Base-by-base conservation (phyloP, 1,140 invertebrate genomes). In the Diuraphis noxia region DNA sequence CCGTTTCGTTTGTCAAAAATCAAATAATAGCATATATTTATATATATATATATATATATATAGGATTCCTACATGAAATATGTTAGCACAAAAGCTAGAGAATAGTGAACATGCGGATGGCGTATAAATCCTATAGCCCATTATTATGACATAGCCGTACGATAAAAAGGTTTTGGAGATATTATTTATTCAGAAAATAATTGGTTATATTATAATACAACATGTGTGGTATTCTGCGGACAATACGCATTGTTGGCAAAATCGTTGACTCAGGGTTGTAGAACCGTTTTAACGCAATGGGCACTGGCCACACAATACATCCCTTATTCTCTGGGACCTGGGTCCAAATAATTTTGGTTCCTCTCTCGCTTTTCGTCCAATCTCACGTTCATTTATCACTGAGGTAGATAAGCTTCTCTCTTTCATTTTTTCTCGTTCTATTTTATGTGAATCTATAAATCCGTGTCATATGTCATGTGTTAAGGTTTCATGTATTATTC, bases 151-250 rank as follows among this genome's bases (percentile, higher is more conserved):
- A 30, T 56, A 36, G 41, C 41, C 49, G 52, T 56, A 25, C 36
- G 36, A 88, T 63, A 56, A 63, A 88, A 88, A 88, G 49, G 36
- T 88, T 41, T 36, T 56, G 25, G 36, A 88, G 36, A 63, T 72
- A 41, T 88, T 88, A 72, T 88, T 88, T 88, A 72, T 88, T 88
- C 40, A 41, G 56, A 36, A 72, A 72, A 88, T 88, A 72, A 77
- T 88, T 88, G 87, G 36, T 88, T 88, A 77, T 88, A 88, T 88
- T 88, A 88, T 88, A 88, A 40, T 88, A 88, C n/a, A 40, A 88
- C 52, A 43, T 77, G 87, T 40, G 87, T 88, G 40, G 36, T 88
- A 88, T 88, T 40, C 63, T 88, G 23, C 87, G 52, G 63, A 88
- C 87, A 88, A 88, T 88, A 63, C 56, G 87, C 56, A 88, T 88